Base-by-base conservation (phyloP, 30 jellyfish, hydroid and myxozoan genomes). In the Pseudorhiza aurosa region DNA sequence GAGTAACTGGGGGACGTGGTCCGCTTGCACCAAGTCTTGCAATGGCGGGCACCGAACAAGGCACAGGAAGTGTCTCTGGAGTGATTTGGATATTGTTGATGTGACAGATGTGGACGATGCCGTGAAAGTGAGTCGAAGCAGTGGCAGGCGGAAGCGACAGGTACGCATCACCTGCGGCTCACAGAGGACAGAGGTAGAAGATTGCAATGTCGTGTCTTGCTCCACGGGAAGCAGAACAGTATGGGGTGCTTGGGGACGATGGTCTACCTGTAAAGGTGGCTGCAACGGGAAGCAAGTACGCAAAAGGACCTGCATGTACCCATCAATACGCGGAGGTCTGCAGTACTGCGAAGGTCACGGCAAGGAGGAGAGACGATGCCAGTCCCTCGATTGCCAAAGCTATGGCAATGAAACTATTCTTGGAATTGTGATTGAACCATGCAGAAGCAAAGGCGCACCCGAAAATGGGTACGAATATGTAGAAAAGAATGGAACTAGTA, bases 161-260 rank as follows among this genome's bases (percentile, higher is more conserved):
- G 24, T 65, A 28, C 39, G 47, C 9, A 81, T 94, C 22, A 80
- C 91, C 7, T 86, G 99, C 45, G 97, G 97, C 18, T 42, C 77
- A 3, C 67, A 83, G 42, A 58, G 84, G 8, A 80, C 87, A 7
- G 95, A 94, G 39, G 28, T 14, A 24, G 95, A 82, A 31, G 75
- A 32, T 6, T 94, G 99, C 43, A 94, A 94, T 37, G 53, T 29
- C 3, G 82, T 57, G 2, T 44, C 94, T 22, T 94, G 99, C 53
- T 2, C 42, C 10, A 32, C 70, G 30, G 86, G 83, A 21, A 53
- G 63, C 58, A 87, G 92, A 42, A 49, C 95, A 25, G 83, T 65
- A 8, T 94, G 99, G 99, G 88, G 96, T 21, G 70, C 71, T 1
- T 94, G 99, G 99, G 83, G 95, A 1, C 90, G 81, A 28, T 94